Base-by-base conservation (phyloP, 2,797 vertebrate genomes). In the Falco rusticolus region DNA sequence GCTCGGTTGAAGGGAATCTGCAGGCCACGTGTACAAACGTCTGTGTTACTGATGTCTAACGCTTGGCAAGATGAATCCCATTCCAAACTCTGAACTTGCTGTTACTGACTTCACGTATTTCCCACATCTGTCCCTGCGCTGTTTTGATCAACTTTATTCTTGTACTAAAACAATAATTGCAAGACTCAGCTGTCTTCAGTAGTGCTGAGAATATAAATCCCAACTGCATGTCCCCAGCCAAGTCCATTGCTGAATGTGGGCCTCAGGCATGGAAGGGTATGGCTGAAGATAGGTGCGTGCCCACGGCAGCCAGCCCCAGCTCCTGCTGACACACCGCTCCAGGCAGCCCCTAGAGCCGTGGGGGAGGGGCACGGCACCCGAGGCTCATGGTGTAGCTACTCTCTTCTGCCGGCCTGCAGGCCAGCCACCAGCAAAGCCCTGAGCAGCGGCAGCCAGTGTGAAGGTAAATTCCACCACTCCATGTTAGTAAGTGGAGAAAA, bases 301-400 rank as follows among this genome's bases (percentile, higher is more conserved):
- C 47, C 41, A 25, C 16, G 50, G 69, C 2, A 7, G 59, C 61
- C 68, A 71, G 41, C 9, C 51, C 34, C 53, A 76, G 54, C 17
- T 75, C 39, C 57, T 37, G 53, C 28, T 11, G 1, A 1, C 26
- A 37, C 8, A 12, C 45, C 20, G 7, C 59, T 64, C 63, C 7
- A 3, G 34, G 77, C 28, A 79, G 61, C 20, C 39, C 37, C 47
- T 45, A 10, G 31, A 39, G 33, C 25, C 0, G 0, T 3, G 6
- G 39, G 37, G 18, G 10, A 57, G 43, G 56, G 56, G 19, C 20
- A 63, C 0, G 0, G 18, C 28, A 37, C 2, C 3, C 16, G 13
- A 88, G 51, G 10, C 26, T 76, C 39, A 6, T 1, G 54, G 7
- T 29, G 26, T 21, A 72, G 24, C 37, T 37, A 5, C 0, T 1